Evolutionary conservation across 2,797 vertebrate genomes (phyloP).

Genomic region (Nannoperca obscura): DNA sequence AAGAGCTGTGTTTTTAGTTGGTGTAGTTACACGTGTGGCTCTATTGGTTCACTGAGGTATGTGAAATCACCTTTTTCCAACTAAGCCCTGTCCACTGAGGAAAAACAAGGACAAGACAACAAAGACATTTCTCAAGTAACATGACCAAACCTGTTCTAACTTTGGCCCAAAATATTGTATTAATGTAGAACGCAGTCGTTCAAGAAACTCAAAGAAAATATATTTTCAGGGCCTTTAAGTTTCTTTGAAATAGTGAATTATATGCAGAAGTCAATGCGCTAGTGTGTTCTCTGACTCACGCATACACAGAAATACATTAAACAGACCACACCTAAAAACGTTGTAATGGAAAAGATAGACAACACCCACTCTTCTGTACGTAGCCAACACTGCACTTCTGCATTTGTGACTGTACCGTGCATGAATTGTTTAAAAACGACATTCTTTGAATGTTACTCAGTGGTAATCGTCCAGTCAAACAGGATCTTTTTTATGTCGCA

Average conservation of each 20-base stretch:
- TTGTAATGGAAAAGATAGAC: background rate
- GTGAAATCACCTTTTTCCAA: too few relatives aligned
- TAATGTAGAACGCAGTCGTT: background rate
- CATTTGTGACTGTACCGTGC: background rate
- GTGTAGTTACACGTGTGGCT: background rate
- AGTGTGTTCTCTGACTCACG: background rate
- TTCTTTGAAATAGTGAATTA: background rate
- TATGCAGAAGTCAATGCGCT: background rate
- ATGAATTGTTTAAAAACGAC: background rate
- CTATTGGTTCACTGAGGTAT: too few relatives aligned
- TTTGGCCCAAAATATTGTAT: background rate
- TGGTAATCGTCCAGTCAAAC: slow-evolving; percentile 44
- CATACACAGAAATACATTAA: background rate
- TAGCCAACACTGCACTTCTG: background rate
- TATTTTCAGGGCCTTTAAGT: background rate
- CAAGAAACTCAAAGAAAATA: background rate
- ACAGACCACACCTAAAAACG: slow-evolving; percentile 13
- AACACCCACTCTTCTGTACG: background rate
- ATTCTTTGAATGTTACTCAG: background rate
- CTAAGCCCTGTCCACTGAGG: background rate
- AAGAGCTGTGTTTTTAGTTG: background rate
- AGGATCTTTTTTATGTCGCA: slow-evolving; percentile 13
- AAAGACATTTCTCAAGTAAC: background rate
- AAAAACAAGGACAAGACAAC: background rate
- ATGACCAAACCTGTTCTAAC: too few relatives aligned